Evolutionary conservation across 2,888 invertebrate genomes (phyloP).

Genomic region (Phytoseiulus persimilis): DNA sequence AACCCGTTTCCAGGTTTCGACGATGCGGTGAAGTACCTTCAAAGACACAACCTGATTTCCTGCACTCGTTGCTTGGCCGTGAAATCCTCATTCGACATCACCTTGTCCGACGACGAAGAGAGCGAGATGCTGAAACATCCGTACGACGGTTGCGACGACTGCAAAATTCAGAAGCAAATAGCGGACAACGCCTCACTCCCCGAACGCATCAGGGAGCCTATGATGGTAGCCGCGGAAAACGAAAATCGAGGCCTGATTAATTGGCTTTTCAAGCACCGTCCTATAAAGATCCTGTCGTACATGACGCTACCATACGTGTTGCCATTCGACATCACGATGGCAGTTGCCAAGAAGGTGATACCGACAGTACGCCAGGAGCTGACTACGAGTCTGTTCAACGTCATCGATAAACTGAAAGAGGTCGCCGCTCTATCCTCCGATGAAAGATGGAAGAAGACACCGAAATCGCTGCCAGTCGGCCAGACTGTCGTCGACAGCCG

Average conservation of each 20-base stretch:
- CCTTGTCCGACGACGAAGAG: slow-evolving; percentile 44
- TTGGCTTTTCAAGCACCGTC: slow-evolving; percentile 76
- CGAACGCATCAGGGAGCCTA: slow-evolving; percentile 61
- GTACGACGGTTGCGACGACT: slow-evolving; percentile 66
- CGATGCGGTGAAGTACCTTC: slow-evolving; percentile 46
- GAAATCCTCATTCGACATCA: slow-evolving; percentile 49
- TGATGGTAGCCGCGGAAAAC: slow-evolving; percentile 84
- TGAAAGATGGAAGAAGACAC: slow-evolving; percentile 57
- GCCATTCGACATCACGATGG: slow-evolving; percentile 69
- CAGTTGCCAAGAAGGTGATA: slow-evolving; percentile 41
- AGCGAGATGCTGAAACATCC: slow-evolving; percentile 61
- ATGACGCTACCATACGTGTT: slow-evolving; percentile 75
- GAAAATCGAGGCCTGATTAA: slow-evolving; percentile 82
- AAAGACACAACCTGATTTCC: slow-evolving; percentile 60
- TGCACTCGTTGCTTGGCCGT: slow-evolving; percentile 82
- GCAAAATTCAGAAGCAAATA: slow-evolving; percentile 76
- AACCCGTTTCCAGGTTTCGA: slow-evolving; percentile 42
- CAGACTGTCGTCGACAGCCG: neutral
- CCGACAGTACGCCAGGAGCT: slow-evolving; percentile 42
- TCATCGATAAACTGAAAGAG: slow-evolving; percentile 58
- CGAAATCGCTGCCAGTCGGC: slow-evolving; percentile 54
- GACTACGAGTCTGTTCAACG: slow-evolving; percentile 39
- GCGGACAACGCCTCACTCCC: slow-evolving; percentile 75
- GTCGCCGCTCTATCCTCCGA: slow-evolving; percentile 62
- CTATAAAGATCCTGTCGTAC: slow-evolving; percentile 69